Base-by-base conservation (phyloP, 2,888 invertebrate genomes). In the Lycophotia porphyrea region DNA sequence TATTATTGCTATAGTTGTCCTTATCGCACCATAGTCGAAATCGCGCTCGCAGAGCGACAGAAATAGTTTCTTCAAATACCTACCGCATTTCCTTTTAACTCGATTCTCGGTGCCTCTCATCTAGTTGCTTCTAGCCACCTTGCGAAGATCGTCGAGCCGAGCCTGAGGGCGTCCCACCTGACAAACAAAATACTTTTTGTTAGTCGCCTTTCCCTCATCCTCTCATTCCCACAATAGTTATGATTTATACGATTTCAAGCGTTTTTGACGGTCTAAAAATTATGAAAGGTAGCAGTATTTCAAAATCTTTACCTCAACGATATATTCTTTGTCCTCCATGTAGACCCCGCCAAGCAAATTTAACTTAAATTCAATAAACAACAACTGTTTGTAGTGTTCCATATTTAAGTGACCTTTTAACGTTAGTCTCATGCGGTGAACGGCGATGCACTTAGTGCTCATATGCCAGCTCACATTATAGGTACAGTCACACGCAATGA, bases 361-460 rank as follows among this genome's bases (percentile, higher is more conserved):
- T 42, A 5, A 18, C 27, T 27, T 21, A 8, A 42, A 42, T 63
- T 31, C 34, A 44, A 68, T 68, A 34, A 55, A 68, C n/a, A 55
- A 11, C 21, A 68, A 9, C 55, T n/a, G 61, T 61, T 11, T 15
- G 24, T 24, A 31, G 27, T 27, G 47, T 78, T 31, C n/a, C 5
- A 31, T n/a, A 5, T 11, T 15, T 13, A 61, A 42, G 4, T 27
- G 31, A 63, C 80, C 71, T 77, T 55, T 47, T 21, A 36, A 63
- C 5, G 21, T 15, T 9, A 1, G 3, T 31, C n/a, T 18, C 52
- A 63, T 1, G 36, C 15, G 36, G 39, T 18, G 13, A 39, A 15
- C n/a, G 15, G 7, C n/a, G 27, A 42, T 76, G 63, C 77, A 80
- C 72, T 80, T 39, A 63, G 71, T 44, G 61, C 2, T 31, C 31